Conservation (phyloP, 2,113 vertebrate species). For the Microcebus murinus region DNA sequence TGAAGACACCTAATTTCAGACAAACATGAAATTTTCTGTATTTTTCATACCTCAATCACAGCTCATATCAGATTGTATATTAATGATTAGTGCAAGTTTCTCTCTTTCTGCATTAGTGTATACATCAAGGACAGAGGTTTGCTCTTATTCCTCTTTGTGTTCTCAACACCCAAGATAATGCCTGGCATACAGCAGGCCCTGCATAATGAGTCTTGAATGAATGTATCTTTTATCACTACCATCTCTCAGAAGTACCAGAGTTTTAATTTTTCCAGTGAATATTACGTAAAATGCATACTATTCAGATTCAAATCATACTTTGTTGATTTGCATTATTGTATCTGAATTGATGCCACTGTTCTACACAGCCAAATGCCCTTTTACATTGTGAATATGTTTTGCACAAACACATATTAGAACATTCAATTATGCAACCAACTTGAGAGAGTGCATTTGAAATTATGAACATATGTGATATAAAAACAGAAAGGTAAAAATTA, state of each 20-base stretch:
- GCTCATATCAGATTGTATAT: not conserved
- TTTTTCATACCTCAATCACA: constrained; percentile 3
- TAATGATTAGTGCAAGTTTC: not conserved
- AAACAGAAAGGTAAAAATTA: constrained; percentile 76
- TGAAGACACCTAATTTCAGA: not conserved
- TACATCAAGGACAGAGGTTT: not conserved
- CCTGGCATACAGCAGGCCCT: not conserved
- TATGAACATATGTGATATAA: constrained; percentile 54
- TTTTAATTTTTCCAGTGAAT: constrained; percentile 7
- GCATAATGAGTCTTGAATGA: not conserved
- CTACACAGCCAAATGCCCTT: not conserved
- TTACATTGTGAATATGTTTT: constrained; percentile 29
- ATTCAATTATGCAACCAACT: not conserved
- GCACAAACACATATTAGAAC: constrained; percentile 52
- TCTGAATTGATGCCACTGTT: constrained; percentile 32
- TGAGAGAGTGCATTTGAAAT: constrained; percentile 57
- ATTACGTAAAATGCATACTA: not conserved
- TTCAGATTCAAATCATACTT: constrained; percentile 5
- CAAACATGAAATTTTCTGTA: not conserved
- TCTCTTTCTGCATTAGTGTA: not conserved
- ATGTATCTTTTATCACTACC: not conserved
- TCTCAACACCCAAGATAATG: not conserved
- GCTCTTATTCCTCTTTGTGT: not conserved
- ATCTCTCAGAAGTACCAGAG: not conserved
- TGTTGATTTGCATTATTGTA: constrained; percentile 20